Evolutionary conservation across 2,888 invertebrate species (phyloP), one percentile per base, ranked within the genome.

Genomic region (Tupiocoris notatus): DNA sequence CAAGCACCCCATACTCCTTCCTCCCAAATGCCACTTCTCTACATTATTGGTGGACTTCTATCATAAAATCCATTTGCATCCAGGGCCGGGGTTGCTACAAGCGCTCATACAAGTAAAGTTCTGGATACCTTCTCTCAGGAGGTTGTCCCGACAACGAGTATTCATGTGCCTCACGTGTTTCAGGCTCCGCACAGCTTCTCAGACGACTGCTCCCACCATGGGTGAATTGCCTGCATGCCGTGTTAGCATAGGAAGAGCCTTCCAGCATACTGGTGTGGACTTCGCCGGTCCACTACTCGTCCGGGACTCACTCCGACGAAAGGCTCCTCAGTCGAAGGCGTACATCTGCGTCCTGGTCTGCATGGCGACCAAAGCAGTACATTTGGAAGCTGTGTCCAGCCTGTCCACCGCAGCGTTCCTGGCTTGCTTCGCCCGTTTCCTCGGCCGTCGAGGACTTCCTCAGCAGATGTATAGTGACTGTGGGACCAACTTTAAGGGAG

Each of bases 401-500:
- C 76, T 82, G 1, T 79, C 81, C 0, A 71, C 81, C 0, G 77
- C 79, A 74, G 81, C 80, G 0, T 82, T 82, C 76, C 6, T 82
- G 6, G 81, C 81, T 0, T 75, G 81, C 0, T 77, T 81, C 6
- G 71, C 77, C 20, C 75, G 83, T 3, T 82, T 83, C 22, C 70
- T 78, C 0, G 39, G 80, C 1, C 77, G 82, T 2, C 78, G 81
- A 23, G 82, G 82, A 6, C 20, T 79, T 1, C 80, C 80, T 16
- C 39, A 59, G 0, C 61, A 78, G 1, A 66, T 82, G 0, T 81
- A 79, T 73, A 80, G 80, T 61, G 83, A 83, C 64, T 81, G 82
- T 80, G 83, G 83, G 0, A 81, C 81, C 0, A 82, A 81, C 56
- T 82, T 83, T 64, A 70, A 80, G 0, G 82, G 82, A 3, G 82